These are phyloP conservation scores for Syngnathoides biaculeatus DNA, from an alignment of 2,113 vertebrate species.

Conservation along the genomic window DNA sequence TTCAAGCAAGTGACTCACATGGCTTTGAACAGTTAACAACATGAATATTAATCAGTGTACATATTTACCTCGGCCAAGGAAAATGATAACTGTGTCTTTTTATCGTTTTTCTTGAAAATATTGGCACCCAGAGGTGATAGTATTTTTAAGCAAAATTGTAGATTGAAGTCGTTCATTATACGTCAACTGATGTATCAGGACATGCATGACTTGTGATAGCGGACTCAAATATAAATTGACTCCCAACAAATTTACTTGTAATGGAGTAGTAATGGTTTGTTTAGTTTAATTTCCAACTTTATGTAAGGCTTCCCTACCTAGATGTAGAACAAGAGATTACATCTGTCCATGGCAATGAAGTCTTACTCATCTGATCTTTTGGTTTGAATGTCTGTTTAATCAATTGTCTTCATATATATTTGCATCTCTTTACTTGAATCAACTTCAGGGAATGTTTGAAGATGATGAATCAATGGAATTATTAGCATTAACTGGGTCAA, in stretches of 20 bases:
- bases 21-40: neutral
- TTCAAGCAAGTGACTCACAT: too few relatives aligned
- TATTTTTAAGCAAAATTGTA: too few relatives aligned
- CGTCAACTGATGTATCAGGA: neutral
- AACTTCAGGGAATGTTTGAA: slow-evolving; percentile 1
- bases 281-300: neutral
- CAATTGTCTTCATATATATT: neutral
- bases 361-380: neutral
- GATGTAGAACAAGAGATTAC: neutral
- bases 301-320: neutral
- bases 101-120: too few relatives aligned
- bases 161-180: neutral
- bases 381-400: neutral
- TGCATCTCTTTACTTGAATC: slow-evolving; percentile 17
- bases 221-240: neutral
- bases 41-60: neutral
- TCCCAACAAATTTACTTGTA: neutral
- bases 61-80: neutral
- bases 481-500: slow-evolving; percentile 47
- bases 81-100: neutral
- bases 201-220: neutral
- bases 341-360: neutral
- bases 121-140: too few relatives aligned
- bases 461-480: slow-evolving; percentile 35
- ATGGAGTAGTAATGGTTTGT: neutral